Evolutionary conservation across 2,113 vertebrate species (phyloP), one percentile per base, ranked within the genome.

Genomic region (Pseudorasbora parva): DNA sequence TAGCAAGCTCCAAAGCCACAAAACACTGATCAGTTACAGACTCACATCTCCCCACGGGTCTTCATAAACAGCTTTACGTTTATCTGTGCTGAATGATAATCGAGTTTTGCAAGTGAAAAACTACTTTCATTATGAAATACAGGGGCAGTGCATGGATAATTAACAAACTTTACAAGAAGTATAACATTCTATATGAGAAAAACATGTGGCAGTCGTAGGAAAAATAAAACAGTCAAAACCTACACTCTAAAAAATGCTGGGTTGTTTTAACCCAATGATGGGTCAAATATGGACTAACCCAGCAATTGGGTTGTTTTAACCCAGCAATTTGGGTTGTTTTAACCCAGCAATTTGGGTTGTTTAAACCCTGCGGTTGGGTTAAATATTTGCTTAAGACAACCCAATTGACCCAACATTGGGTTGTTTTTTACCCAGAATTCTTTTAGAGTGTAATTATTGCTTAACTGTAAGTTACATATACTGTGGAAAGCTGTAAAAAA

Each of bases 11-110:
- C 47, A 33, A 81, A 69, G 11, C 27, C 64, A 81, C 77, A 5
- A 79, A 47, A 21, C 27, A 56, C 66, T 25, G 27, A 80, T 73
- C 82, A 69, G 47, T 73, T 47, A 64, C 66, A 62, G 45, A 49
- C 47, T 23, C n/a, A 9, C 56, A 30, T 41, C 30, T 56, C 15
- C 33, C 15, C n/a, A 62, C 4, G n/a, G 3, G 9, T 33, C 25
- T 41, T 78, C 57, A 62, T 78, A 62, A 62, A 62, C 37, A 62
- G 37, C n/a, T 59, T 60, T 19, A 33, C 2, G 49, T 75, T 33
- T 19, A 56, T 75, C 27, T 75, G 73, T 3, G 49, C 73, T 33
- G 56, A 75, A 56, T 17, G 27, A 69, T n/a, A 2, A n/a, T 41
- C 9, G 19, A 41, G 33, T 68, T 68, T 41, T 59, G n/a, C 37